Evolutionary conservation across 2,888 invertebrate genomes (phyloP), one percentile per base, ranked within the genome.

Genomic region (Craniophora ligustri): DNA sequence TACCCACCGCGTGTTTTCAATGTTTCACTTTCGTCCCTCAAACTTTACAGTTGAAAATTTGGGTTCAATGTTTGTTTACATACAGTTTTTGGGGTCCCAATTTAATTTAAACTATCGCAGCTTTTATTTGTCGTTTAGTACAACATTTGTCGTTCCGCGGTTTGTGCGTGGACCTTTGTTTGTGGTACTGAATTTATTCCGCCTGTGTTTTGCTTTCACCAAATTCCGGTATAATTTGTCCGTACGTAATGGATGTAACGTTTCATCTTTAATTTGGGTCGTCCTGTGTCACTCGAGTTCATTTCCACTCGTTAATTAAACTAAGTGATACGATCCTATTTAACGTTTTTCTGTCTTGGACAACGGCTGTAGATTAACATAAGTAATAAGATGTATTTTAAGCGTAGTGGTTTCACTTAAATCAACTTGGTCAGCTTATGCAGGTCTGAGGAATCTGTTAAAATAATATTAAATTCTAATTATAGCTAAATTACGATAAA

Each of bases 81-180:
- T 85, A 84, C 84, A 89, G 88, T 91, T 91, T 92, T 91, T 89
- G 92, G 91, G 84, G 72, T 69, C 82, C 86, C 87, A 91, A 91
- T 91, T 93, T 91, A 91, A 91, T 91, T 93, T 91, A 91, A 91
- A 92, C 92, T 90, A 91, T 89, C 81, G 86, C 80, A 62, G 89
- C 87, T 91, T 90, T 91, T 91, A 91, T 89, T 90, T 91, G 89
- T 89, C 92, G 89, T 91, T 92, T 91, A 91, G 87, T 86, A 82
- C 81, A 87, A 87, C 87, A 86, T 88, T 89, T 87, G 87, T 85
- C 84, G 85, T 85, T 64, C 56, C 80, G 87, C 76, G 88, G 88
- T 83, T 73, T 77, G 79, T 69, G 76, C 81, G 53, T 57, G 72
- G 81, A 83, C 87, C 87, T 88, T 88, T 90, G 91, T 91, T 90